Conservation (phyloP, 2,797 vertebrate species). For the Characodon lateralis region DNA sequence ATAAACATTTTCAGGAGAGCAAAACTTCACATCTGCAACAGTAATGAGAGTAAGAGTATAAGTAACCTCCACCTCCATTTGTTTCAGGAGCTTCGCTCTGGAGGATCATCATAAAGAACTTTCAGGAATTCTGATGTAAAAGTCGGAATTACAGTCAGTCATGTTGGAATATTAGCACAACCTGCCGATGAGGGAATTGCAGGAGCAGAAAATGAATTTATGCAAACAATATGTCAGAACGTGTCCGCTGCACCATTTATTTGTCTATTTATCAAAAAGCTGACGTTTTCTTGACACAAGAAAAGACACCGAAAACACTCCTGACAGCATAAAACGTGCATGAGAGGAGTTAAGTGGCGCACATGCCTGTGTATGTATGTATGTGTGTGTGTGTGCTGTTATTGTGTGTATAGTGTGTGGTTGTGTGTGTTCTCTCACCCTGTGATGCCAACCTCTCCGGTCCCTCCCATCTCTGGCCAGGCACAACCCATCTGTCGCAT, state of each 20-base stretch:
- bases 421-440: conserved; percentile 75
- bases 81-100: not conserved
- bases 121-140: conserved; percentile 14
- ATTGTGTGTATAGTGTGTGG: conserved; percentile 56
- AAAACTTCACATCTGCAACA: not conserved
- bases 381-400: conserved; percentile 31
- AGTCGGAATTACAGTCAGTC: conserved; percentile 18
- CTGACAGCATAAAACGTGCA: conserved; percentile 60
- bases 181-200: conserved; percentile 30
- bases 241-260: conserved; percentile 50
- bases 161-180: conserved; percentile 32
- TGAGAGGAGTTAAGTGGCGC: conserved; percentile 53
- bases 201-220: conserved; percentile 48
- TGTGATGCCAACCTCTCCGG: conserved; percentile 82
- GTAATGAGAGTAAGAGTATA: not conserved
- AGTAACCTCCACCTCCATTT: not conserved
- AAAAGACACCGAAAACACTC: conserved; percentile 60
- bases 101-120: not conserved
- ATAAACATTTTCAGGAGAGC: not conserved
- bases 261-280: conserved; percentile 66
- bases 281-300: conserved; percentile 67
- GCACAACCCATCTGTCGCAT: conserved; percentile 80
- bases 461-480: conserved; percentile 81
- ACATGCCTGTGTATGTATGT: conserved; percentile 34
- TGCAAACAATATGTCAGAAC: conserved; percentile 64